A percentile compares a stretch with the other conserved stretches of the same genome.
phyloP scores from a whole-genome alignment of 2,113 vertebrate genomes.

The Antechinus stuartii region DNA sequence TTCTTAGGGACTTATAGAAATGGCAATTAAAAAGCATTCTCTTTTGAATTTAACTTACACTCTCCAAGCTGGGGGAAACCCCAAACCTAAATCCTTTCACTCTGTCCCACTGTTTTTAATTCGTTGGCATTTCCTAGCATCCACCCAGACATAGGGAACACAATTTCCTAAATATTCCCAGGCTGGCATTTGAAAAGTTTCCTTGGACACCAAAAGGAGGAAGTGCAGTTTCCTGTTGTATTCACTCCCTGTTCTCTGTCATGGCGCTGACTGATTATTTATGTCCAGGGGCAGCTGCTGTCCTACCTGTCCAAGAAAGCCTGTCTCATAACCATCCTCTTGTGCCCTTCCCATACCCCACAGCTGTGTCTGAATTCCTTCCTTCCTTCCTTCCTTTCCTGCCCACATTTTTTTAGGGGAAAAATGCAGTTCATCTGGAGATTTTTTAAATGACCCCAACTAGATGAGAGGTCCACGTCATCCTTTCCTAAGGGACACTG shows the following conservation, averaged over 20 bases:
- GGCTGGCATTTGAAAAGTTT: not conserved
- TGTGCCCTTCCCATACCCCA: not conserved
- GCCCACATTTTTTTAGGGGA: not conserved
- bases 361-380: not conserved
- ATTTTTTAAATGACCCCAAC: not conserved
- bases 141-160: not conserved
- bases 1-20: not conserved
- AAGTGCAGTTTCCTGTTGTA: conserved; percentile 43
- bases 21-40: not conserved
- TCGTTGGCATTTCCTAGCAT: accelerated
- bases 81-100: not conserved
- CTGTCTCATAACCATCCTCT: not conserved
- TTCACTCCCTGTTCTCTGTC: not conserved
- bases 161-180: not conserved
- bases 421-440: not conserved
- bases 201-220: conserved; percentile 34
- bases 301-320: not conserved
- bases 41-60: not conserved
- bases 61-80: not conserved
- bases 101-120: not conserved
- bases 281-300: not conserved
- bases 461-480: not conserved
- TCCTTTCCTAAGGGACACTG: not conserved
- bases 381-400: not conserved
- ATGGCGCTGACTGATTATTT: not conserved